phyloP scores from a whole-genome alignment of 2,113 vertebrate genomes.

The Dermatemys mawii region DNA sequence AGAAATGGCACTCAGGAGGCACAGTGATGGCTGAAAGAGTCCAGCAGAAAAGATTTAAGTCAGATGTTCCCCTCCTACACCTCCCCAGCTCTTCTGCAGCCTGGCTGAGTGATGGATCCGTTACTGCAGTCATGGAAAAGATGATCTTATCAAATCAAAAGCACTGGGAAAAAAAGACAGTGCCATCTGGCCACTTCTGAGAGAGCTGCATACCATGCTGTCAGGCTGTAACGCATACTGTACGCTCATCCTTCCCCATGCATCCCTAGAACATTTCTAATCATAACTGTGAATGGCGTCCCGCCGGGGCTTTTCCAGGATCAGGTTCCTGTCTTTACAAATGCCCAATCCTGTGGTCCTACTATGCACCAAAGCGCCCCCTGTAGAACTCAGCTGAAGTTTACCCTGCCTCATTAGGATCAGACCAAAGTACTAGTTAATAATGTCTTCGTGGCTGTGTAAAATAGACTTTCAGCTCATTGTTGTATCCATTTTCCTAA shows the following conservation, averaged over 20 bases:
- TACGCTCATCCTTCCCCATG: background rate
- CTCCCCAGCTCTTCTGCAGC: background rate
- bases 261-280: conserved; percentile 71
- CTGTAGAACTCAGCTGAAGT: fast-evolving
- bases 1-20: background rate
- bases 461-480: background rate
- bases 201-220: background rate
- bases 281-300: conserved; percentile 71
- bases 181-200: conserved; percentile 26
- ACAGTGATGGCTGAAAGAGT: background rate
- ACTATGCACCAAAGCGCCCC: background rate
- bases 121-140: background rate
- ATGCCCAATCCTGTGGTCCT: background rate
- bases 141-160: conserved; percentile 37
- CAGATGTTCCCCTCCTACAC: background rate
- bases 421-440: background rate
- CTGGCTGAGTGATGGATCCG: background rate
- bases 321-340: conserved; percentile 32
- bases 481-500: background rate
- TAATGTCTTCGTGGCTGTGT: background rate
- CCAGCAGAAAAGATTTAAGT: background rate
- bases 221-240: background rate
- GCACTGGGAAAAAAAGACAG: conserved; percentile 57
- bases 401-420: background rate
- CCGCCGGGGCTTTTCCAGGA: conserved; percentile 36